These are phyloP conservation scores for Adoxophyes honmai DNA, from an alignment of 1,140 invertebrate genomes.

Conservation along the genomic window DNA sequence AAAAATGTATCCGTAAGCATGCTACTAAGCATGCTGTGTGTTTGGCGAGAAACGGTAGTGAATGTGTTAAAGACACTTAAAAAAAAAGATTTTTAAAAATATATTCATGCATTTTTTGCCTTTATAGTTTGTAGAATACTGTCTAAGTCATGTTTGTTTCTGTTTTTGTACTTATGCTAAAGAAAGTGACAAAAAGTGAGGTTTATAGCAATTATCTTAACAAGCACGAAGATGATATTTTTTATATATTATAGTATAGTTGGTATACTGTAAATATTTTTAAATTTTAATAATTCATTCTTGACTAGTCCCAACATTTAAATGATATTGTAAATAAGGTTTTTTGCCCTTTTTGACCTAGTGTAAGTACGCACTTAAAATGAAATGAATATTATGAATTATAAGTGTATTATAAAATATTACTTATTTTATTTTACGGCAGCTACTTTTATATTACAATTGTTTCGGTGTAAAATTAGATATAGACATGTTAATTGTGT, in stretches of 20 bases:
- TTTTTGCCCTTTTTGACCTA: slow-evolving; percentile 17
- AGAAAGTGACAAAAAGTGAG: slow-evolving; percentile 23
- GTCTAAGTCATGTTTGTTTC: slow-evolving; percentile 4
- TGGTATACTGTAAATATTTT: slow-evolving; percentile 27
- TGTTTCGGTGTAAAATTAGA: neutral
- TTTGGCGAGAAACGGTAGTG: no score
- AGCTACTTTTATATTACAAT: neutral
- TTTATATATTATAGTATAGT: slow-evolving; percentile 25
- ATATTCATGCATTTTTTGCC: slow-evolving; percentile 15
- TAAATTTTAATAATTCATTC: slow-evolving; percentile 26
- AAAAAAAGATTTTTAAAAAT: slow-evolving; percentile 12
- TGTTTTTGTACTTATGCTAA: slow-evolving; percentile 10
- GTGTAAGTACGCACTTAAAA: neutral
- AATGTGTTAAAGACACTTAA: neutral
- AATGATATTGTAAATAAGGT: slow-evolving; percentile 21
- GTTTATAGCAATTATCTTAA: slow-evolving; percentile 19
- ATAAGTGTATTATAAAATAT: no score
- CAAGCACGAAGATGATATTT: slow-evolving; percentile 32
- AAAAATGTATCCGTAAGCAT: no score
- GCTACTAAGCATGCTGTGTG: no score
- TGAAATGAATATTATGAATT: no score
- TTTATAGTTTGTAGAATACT: slow-evolving; percentile 14
- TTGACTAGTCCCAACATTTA: slow-evolving; percentile 31
- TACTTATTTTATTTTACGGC: neutral
- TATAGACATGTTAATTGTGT: neutral